Evolutionary conservation across 2,113 vertebrate genomes (phyloP), one percentile per base, ranked within the genome.

Genomic region (Misgurnus anguillicaudatus): DNA sequence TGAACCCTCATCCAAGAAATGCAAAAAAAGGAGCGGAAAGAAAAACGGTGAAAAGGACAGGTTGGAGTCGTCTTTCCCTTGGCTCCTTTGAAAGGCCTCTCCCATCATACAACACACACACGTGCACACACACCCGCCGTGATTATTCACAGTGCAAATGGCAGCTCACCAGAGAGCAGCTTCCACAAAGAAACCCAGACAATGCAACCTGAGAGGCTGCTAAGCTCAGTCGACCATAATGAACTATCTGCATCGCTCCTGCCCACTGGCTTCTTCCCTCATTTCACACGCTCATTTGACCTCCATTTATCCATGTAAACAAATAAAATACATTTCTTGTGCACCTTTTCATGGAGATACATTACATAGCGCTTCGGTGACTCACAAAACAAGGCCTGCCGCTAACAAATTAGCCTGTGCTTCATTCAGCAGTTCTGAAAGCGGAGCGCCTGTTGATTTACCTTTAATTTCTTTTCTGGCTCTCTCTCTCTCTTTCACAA

Each of bases 121-220:
- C 53, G 9, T 60, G 51, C 73, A 45, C 66, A 58, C 38, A 21
- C 45, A 39, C 58, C 55, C 45, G 38, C 24, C 41, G 19, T 82
- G 77, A 69, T 84, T 81, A 76, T 83, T 80, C 63, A 41, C 78
- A 80, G 81, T 83, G 71, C 78, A 82, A 88, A 89, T 84, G 72
- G 80, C 83, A 83, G 80, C 85, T 74, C 86, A 85, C 78, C 61
- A 80, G 85, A 83, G 68, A 86, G n/a, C 7, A 68, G 63, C 55
- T 81, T 60, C 51, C 78, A 61, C 58, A 21, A 63, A 80, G 74
- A 70, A 69, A 82, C 60, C 60, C 53, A 80, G 62, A 75, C 77
- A 84, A 84, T 72, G 85, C 80, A 79, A 62, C 48, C 57, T 11
- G 61, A 65, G 68, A 45, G 62, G 24, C 68, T 77, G 10, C 63